Evolutionary conservation across 2,888 invertebrate genomes (phyloP).

Genomic region (Acanthosepion lycidas): DNA sequence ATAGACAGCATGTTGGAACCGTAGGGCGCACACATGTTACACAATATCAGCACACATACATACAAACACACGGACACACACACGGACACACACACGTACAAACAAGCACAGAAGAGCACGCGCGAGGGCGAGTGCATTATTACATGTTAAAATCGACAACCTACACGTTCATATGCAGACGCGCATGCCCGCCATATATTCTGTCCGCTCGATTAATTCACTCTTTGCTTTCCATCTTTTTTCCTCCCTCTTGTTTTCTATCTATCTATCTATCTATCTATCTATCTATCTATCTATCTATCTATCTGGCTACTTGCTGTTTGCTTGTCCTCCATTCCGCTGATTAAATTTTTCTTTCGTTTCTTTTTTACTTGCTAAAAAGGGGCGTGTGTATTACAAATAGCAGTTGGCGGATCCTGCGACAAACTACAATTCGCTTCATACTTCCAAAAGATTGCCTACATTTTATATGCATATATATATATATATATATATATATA

Average conservation of each 20-base stretch:
- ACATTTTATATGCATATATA: not conserved
- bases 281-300: not conserved
- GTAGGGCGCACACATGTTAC: not conserved
- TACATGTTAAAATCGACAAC: no score
- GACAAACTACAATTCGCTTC: no score
- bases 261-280: not conserved
- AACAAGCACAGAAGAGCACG: not conserved
- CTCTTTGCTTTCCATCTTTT: not conserved
- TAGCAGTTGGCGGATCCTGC: no score
- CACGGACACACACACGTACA: not conserved
- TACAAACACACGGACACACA: not conserved
- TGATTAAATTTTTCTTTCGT: no score
- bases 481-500: not conserved
- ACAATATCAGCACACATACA: not conserved
- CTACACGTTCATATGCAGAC: no score
- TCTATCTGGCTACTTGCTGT: not conserved
- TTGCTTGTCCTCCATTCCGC: no score
- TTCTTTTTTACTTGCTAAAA: no score
- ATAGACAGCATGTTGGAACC: not conserved
- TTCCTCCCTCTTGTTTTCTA: not conserved
- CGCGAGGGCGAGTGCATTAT: no score
- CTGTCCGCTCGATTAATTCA: not conserved
- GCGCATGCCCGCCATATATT: not conserved
- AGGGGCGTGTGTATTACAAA: no score
- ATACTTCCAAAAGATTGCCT: not conserved